phyloP scores from a whole-genome alignment of 2,888 invertebrate genomes.

The Metalampra italica region DNA sequence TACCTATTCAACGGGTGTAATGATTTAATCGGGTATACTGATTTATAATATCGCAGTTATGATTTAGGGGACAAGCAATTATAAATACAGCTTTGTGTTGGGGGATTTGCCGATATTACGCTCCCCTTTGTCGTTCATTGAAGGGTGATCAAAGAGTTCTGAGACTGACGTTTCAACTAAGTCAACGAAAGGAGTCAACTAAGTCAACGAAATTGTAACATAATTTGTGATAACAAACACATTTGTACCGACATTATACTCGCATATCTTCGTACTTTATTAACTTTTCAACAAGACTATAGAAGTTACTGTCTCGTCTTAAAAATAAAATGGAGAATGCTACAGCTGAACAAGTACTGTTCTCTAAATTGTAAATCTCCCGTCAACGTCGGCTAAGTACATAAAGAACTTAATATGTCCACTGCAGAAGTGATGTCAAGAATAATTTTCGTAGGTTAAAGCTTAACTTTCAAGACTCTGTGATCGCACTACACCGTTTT shows the following conservation, averaged over 20 bases:
- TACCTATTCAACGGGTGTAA: conserved; percentile 11
- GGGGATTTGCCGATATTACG: conserved; percentile 40
- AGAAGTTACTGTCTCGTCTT: too few relatives aligned
- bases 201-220: not conserved
- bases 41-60: conserved; percentile 17
- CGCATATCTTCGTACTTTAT: too few relatives aligned
- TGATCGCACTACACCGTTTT: conserved; percentile 3
- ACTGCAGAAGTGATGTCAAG: not conserved
- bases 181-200: not conserved
- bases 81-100: conserved; percentile 29
- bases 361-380: too few relatives aligned
- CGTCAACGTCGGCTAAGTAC: too few relatives aligned
- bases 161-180: not conserved
- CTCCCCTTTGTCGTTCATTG: conserved; percentile 51
- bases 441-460: not conserved
- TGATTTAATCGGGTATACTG: conserved; percentile 12
- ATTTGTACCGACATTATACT: too few relatives aligned
- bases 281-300: too few relatives aligned
- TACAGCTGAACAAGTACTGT: too few relatives aligned
- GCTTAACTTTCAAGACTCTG: not conserved
- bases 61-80: conserved; percentile 20
- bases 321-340: too few relatives aligned
- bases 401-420: too few relatives aligned
- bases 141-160: not conserved
- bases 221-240: too few relatives aligned